Base-by-base conservation (phyloP, 2,797 vertebrate genomes). In the Petrocephalus sullivani region DNA sequence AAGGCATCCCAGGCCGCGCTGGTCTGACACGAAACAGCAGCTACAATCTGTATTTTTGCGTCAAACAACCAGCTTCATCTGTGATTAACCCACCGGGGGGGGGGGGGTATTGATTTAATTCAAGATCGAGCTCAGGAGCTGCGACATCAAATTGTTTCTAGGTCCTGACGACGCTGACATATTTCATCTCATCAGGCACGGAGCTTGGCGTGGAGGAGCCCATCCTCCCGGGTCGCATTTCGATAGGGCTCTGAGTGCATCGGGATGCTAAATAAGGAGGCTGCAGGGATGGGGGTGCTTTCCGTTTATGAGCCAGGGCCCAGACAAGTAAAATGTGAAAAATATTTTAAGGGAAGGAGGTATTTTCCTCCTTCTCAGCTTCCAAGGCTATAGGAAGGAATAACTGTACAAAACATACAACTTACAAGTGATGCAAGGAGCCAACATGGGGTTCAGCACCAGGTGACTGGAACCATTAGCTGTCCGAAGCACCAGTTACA, bases 121-220 rank as follows among this genome's bases (percentile, higher is more conserved):
- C 85, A 81, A 82, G 78, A 28, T 81, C 49, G 46, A 57, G 88
- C 19, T n/a, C 54, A 41, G 89, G 61, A 89, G 81, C 86, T 87
- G 54, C 49, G 92, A 91, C 91, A 91, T 91, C 93, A 93, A 94
- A 89, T 23, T 81, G 87, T 71, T 86, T 49, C 67, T 83, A 88
- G 88, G 87, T 82, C 78, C 46, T 58, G 49, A 89, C 86, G 85
- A 78, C 58, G 6, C 67, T 3, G 19, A 78, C 61, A 53, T 87
- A 83, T 89, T 90, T 88, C 84, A 91, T 87, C 84, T 61, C 54
- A 56, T 82, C 37, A 56, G 89, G 82, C 87, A 89, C 54, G 3
- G 87, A 89, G 86, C 54, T 88, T 33, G 21, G 21, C 37, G 10
- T 3, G 37, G 21, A 21, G 54, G 37, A 88, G 71, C 57, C 81